Conservation (phyloP, 2,113 vertebrate species). For the Mixornis gularis region DNA sequence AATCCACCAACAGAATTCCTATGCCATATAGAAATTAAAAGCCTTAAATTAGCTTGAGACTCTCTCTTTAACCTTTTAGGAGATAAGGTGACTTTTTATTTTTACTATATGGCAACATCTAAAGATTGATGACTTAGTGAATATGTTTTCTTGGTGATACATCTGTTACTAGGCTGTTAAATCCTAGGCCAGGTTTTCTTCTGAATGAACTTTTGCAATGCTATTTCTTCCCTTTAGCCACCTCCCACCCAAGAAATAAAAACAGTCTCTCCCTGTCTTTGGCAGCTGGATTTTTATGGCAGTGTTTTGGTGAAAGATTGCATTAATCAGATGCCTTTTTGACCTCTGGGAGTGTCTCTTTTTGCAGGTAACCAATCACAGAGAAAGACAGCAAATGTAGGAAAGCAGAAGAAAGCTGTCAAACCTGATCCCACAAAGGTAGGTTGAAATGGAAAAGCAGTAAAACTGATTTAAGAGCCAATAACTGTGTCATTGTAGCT, state of each 20-base stretch:
- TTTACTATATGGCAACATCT: background rate
- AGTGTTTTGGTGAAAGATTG: background rate
- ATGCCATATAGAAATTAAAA: background rate
- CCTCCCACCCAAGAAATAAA: background rate
- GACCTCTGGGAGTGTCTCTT: background rate
- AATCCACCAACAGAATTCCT: background rate
- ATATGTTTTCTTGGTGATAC: background rate
- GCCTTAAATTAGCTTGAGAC: background rate
- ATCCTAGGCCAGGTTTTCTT: background rate
- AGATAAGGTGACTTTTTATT: background rate
- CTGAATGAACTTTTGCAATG: background rate
- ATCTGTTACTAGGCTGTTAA: background rate
- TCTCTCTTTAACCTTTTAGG: background rate
- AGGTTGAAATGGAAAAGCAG: background rate
- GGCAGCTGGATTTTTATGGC: background rate
- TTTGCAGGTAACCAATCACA: constrained; percentile 58
- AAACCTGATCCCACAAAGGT: constrained; percentile 25
- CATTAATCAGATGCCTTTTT: background rate
- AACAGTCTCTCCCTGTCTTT: background rate
- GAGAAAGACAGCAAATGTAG: constrained; percentile 25
- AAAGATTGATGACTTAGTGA: background rate
- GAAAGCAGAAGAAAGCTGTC: constrained; percentile 32
- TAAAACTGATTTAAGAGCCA: background rate
- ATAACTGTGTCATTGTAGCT: background rate
- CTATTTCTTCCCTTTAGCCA: background rate